phyloP scores from a whole-genome alignment of 2,797 vertebrate species.

The Sebastiscus albofasciatus region DNA sequence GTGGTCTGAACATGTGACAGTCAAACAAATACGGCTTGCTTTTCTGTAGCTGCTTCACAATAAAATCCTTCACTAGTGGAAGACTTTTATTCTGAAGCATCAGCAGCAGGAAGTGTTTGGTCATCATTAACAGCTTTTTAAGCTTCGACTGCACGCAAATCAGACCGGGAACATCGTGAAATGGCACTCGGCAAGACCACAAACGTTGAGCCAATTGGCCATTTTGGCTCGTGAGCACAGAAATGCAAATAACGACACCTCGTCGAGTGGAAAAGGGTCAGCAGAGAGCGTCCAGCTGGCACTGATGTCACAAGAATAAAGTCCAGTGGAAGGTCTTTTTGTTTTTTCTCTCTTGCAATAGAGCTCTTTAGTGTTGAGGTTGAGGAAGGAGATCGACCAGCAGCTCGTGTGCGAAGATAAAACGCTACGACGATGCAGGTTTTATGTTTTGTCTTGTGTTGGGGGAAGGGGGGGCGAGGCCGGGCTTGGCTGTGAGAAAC shows the following conservation, averaged over 20 bases:
- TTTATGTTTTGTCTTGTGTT: not conserved
- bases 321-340: not conserved
- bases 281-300: not conserved
- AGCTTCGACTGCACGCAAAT: not conserved
- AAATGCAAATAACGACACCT: not conserved
- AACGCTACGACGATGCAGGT: not conserved
- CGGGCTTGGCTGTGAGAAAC: conserved; percentile 58
- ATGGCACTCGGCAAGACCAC: not conserved
- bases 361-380: not conserved
- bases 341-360: not conserved
- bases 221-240: not conserved
- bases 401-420: not conserved
- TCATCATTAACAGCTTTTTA: not conserved
- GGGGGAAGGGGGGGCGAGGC: not conserved
- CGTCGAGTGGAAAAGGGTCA: not conserved
- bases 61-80: not conserved
- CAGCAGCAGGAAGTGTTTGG: not conserved
- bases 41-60: not conserved
- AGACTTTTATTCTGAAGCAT: not conserved
- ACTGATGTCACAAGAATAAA: not conserved
- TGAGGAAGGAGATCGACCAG: not conserved
- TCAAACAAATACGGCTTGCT: not conserved
- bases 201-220: not conserved
- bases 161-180: not conserved
- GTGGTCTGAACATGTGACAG: not conserved